These are phyloP conservation scores for Pollachius pollachius DNA, from an alignment of 2,113 vertebrate genomes.

Conservation along the genomic window DNA sequence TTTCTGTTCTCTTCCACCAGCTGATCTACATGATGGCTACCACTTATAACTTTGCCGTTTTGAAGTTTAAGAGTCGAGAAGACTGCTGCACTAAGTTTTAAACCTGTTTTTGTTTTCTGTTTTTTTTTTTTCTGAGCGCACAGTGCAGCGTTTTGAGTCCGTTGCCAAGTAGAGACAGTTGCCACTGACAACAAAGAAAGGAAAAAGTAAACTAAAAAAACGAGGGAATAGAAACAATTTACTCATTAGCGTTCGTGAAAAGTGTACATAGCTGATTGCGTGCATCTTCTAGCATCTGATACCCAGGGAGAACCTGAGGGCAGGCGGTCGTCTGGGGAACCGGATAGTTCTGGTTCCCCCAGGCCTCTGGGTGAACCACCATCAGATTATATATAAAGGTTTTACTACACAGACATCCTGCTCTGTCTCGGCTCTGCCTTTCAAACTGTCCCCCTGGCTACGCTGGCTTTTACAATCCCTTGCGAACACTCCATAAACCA, in stretches of 20 bases:
- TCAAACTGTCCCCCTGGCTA: no score
- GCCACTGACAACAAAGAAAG: slow-evolving; percentile 86
- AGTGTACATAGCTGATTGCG: slow-evolving; percentile 91
- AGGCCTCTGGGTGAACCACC: slow-evolving; percentile 14
- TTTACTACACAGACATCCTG: no score
- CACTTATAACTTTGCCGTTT: slow-evolving; percentile 99
- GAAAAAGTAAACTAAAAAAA: slow-evolving; percentile 80
- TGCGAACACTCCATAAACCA: no score
- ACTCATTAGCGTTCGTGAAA: slow-evolving; percentile 71
- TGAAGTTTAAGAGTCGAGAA: slow-evolving; percentile 99
- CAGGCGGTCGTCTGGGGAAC: slow-evolving; percentile 29
- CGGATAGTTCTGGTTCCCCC: slow-evolving; percentile 48
- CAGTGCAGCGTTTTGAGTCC: slow-evolving; percentile 66
- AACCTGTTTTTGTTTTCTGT: slow-evolving; percentile 53
- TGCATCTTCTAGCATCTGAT: slow-evolving; percentile 74
- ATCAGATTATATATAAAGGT: no score
- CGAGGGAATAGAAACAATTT: slow-evolving; percentile 60
- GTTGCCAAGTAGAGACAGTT: slow-evolving; percentile 76
- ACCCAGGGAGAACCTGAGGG: slow-evolving; percentile 51
- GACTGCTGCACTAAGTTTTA: slow-evolving; percentile 99
- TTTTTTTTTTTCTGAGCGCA: slow-evolving; percentile 50
- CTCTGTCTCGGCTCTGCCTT: no score
- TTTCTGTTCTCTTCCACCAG: slow-evolving; percentile 98
- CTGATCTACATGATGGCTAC: slow-evolving; percentile 99
- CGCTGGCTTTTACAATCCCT: no score